Conservation (phyloP, 2,888 invertebrate species). For the Marronus borbonicus region DNA sequence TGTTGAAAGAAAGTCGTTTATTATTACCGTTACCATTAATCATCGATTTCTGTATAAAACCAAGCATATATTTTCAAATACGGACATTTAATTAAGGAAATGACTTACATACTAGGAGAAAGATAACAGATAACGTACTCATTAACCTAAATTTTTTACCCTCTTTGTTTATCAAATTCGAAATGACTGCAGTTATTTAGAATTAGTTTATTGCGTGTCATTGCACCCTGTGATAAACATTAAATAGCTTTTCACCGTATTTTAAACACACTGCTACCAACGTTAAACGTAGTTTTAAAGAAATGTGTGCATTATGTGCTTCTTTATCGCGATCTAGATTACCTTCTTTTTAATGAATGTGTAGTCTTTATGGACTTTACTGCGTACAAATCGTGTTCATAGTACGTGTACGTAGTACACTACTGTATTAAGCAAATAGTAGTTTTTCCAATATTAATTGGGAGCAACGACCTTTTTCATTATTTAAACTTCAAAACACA, state of each 20-base stretch:
- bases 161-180: not conserved
- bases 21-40: too few relatives aligned
- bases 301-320: not conserved
- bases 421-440: too few relatives aligned
- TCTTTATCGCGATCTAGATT: not conserved
- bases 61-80: too few relatives aligned
- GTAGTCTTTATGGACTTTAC: too few relatives aligned
- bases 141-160: slow-evolving; percentile 7
- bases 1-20: too few relatives aligned
- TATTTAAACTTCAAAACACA: too few relatives aligned
- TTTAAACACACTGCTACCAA: not conserved
- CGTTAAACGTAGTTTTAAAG: not conserved
- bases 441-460: too few relatives aligned
- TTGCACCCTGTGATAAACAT: not conserved
- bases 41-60: too few relatives aligned
- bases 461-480: too few relatives aligned
- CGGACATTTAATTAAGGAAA: not conserved
- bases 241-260: slow-evolving; percentile 11
- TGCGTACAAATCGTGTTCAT: too few relatives aligned
- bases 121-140: not conserved
- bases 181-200: slow-evolving; percentile 6
- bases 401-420: too few relatives aligned
- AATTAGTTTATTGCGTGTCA: slow-evolving; percentile 25
- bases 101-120: not conserved
- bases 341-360: not conserved